Evolutionary conservation across 2,113 vertebrate species (phyloP).

Genomic region (Macrotis lagotis): DNA sequence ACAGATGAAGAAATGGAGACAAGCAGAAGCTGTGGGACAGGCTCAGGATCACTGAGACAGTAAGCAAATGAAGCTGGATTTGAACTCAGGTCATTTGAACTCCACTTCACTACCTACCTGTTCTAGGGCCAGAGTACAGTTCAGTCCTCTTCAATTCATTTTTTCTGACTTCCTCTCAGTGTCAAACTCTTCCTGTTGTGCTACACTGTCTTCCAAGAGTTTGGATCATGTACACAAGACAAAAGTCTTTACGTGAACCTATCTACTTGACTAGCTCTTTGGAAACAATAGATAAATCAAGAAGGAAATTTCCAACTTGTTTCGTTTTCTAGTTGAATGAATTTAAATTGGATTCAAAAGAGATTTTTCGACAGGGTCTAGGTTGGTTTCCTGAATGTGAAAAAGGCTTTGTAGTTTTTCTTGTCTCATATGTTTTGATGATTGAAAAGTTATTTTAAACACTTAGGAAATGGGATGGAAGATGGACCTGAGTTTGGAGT

Average conservation of each 20-base stretch:
- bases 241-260: neutral
- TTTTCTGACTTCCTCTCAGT: neutral
- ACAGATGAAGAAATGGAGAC: neutral
- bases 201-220: neutral
- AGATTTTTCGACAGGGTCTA: neutral
- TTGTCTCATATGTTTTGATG: neutral
- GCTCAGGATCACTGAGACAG: too few species aligned
- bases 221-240: neutral
- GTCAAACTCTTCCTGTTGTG: neutral
- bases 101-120: neutral
- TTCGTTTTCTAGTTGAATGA: constrained; percentile 26
- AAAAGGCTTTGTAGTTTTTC: neutral
- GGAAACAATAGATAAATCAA: neutral
- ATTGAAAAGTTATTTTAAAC: constrained; percentile 1
- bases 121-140: neutral
- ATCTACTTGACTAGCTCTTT: neutral
- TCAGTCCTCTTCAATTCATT: neutral
- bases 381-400: neutral
- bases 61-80: neutral
- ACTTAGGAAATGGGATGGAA: neutral
- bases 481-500: neutral
- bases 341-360: constrained; percentile 6
- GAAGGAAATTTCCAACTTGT: neutral
- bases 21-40: neutral
- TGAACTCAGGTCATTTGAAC: neutral